phyloP scores from a whole-genome alignment of 2,888 invertebrate species.

The Drosophila peninsularis region DNA sequence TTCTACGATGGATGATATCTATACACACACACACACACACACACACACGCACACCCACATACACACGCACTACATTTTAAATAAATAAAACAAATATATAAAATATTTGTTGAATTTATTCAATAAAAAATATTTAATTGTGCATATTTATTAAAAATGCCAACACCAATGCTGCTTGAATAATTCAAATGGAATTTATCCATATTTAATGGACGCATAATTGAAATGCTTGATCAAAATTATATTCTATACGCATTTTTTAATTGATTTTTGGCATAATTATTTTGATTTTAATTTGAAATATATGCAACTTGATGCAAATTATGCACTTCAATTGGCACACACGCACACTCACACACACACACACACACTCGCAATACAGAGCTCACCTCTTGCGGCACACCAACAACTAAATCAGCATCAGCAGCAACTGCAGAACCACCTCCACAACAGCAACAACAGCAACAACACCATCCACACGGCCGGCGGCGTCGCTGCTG shows the following conservation, averaged over 20 bases:
- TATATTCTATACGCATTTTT: constrained; percentile 39
- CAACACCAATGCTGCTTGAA: constrained; percentile 66
- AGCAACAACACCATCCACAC: constrained; percentile 77
- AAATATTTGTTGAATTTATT: constrained; percentile 32
- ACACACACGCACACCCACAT: constrained; percentile 43
- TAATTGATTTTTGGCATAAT: constrained; percentile 34
- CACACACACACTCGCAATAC: constrained; percentile 37
- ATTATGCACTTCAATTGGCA: constrained; percentile 24
- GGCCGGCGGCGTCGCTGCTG: constrained; percentile 85
- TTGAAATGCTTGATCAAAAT: constrained; percentile 66
- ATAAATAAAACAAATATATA: background rate
- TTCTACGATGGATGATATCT: constrained; percentile 83
- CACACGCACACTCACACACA: constrained; percentile 5
- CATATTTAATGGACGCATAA: constrained; percentile 63
- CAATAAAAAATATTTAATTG: constrained; percentile 28
- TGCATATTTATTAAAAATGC: constrained; percentile 48
- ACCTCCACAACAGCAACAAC: constrained; percentile 66
- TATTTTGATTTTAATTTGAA: constrained; percentile 22
- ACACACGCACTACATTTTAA: constrained; percentile 19
- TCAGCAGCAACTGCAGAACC: constrained; percentile 63
- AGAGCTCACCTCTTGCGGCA: constrained; percentile 84
- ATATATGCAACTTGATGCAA: constrained; percentile 29
- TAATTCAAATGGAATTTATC: constrained; percentile 64
- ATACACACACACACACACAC: constrained; percentile 43
- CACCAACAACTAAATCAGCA: constrained; percentile 81